Base-by-base conservation (phyloP, 64 coral and sea anemone species). In the Cladopsammia gracilis region DNA sequence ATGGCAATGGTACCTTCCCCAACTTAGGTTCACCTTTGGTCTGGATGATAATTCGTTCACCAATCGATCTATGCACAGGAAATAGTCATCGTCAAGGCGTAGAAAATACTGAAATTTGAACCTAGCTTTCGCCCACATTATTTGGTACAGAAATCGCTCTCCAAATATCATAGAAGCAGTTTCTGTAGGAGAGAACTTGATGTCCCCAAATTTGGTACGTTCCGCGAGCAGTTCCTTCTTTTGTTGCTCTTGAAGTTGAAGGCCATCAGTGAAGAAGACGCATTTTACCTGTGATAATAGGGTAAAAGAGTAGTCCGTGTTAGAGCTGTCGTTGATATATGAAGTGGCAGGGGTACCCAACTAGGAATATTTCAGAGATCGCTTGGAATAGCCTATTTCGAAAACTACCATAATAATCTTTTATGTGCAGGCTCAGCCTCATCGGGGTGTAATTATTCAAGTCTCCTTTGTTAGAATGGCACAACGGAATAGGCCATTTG, bases 31-130 rank as follows among this genome's bases (percentile, higher is more conserved):
- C 11, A 3, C n/a, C 10, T 59, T 92, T 11, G 68, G 62, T 26
- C 79, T 58, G 3, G 18, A 23, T n/a, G 65, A 78, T 18, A 92
- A 70, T 47, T 92, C 90, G 49, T 45, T 46, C 11, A 71, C 26
- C 7, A 92, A 45, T 16, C 79, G 51, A 11, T 92, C 90, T 0
- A 92, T 73, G 49, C 90, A 92, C 1, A 92, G 4, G 62, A 92
- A 92, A 18, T 88, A 93, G 57, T 93, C 92, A 64, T 93, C 92
- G 54, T 93, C 92, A 22, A 93, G 65, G 4, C 74, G 91, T 2
- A 93, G 53, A 10, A 93, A 79, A 50, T 75, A 93, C 1, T 67
- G 20, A 9, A 75, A 84, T 6, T 62, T 58, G 18, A 60, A 93
- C 56, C 88, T 93, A 12, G 85, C 47, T n/a, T 71, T 64, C 0